Percentiles rank a stretch among this genome's conserved stretches.
phyloP scores from a whole-genome alignment of 2,797 vertebrate species.

The Oreonectes daqikongensis region DNA sequence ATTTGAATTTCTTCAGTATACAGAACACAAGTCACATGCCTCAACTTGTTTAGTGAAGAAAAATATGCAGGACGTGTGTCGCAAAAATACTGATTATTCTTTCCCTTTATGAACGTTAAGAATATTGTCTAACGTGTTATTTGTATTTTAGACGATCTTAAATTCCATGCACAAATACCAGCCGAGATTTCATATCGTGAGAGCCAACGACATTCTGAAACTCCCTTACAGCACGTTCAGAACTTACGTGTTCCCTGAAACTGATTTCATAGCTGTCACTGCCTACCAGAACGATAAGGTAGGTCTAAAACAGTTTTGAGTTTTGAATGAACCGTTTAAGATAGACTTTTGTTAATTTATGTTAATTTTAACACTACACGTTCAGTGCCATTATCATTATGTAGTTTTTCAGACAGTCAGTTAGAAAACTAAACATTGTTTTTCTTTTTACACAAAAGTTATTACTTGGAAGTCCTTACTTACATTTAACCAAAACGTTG shows the following conservation, averaged over 20 bases:
- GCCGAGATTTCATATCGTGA: constrained; percentile 94
- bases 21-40: not conserved
- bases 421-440: too few relatives aligned
- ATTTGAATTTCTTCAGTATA: not conserved
- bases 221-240: constrained; percentile 97
- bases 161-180: constrained; percentile 99
- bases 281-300: constrained; percentile 99
- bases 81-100: not conserved
- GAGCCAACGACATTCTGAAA: constrained; percentile 97
- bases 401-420: too few relatives aligned
- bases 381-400: too few relatives aligned
- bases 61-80: not conserved
- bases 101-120: not conserved
- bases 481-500: too few relatives aligned
- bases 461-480: too few relatives aligned
- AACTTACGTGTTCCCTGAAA: constrained; percentile 97
- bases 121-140: constrained; percentile 41
- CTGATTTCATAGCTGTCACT: constrained; percentile 97
- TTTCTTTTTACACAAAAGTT: too few relatives aligned
- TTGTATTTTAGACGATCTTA: constrained; percentile 86
- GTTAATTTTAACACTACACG: too few relatives aligned
- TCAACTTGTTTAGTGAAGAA: not conserved
- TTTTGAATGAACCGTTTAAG: not conserved
- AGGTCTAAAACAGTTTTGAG: constrained; percentile 56
- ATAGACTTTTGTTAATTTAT: too few relatives aligned